Conservation (phyloP, 2,113 vertebrate species). For the Chionis minor region DNA sequence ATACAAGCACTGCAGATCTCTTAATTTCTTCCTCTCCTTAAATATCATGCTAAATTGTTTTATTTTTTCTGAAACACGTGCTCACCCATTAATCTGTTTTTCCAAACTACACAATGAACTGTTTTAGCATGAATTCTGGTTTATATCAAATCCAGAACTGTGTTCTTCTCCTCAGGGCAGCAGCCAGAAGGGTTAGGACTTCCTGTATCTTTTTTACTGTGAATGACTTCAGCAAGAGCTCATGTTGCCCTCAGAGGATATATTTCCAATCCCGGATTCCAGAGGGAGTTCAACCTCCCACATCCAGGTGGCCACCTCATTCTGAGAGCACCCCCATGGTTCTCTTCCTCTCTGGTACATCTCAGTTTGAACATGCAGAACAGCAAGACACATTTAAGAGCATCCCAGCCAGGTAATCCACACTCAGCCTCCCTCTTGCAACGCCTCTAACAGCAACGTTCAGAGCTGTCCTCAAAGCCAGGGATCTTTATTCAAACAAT, state of each 20-base stretch:
- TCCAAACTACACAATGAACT: neutral
- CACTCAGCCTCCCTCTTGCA: neutral
- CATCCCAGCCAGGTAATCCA: neutral
- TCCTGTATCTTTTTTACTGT: neutral
- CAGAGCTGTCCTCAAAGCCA: neutral
- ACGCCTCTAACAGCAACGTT: neutral
- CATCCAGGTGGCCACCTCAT: neutral
- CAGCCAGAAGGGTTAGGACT: neutral
- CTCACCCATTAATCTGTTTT: neutral
- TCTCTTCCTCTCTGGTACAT: neutral
- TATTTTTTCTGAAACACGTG: neutral
- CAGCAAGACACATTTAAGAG: neutral
- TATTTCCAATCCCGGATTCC: neutral
- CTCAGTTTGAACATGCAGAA: neutral
- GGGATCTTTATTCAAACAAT: neutral
- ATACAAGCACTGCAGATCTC: neutral
- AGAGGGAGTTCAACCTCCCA: neutral
- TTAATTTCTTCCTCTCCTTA: neutral
- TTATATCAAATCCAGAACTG: neutral
- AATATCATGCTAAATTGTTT: neutral
- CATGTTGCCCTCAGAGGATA: rapidly evolving
- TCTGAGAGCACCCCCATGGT: neutral
- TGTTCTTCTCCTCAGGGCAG: neutral
- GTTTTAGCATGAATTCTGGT: neutral
- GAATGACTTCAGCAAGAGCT: neutral